Evolutionary conservation across 2,888 invertebrate species (phyloP).

Genomic region (Hipparchia semele): DNA sequence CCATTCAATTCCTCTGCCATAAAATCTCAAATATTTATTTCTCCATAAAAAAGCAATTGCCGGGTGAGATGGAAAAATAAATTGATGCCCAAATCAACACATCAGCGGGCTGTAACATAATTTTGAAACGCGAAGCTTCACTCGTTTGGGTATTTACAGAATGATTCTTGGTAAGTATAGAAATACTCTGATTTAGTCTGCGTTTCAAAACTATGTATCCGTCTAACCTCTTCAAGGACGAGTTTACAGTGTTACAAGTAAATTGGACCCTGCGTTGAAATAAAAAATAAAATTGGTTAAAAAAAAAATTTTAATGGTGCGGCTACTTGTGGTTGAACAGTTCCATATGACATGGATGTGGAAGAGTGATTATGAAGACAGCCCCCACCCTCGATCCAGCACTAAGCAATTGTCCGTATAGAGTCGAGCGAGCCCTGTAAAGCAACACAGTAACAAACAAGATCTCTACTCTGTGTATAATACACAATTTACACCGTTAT

Average conservation of each 20-base stretch:
- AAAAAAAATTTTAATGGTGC: slow-evolving; percentile 57
- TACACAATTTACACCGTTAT: slow-evolving; percentile 32
- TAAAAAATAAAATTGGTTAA: slow-evolving; percentile 29
- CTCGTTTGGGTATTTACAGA: neutral
- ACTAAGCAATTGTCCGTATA: slow-evolving; percentile 52
- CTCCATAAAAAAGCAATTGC: slow-evolving; percentile 14
- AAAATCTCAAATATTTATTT: slow-evolving; percentile 28
- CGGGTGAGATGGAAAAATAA: slow-evolving; percentile 10
- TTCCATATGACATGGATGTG: slow-evolving; percentile 75
- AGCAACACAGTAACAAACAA: slow-evolving; percentile 27
- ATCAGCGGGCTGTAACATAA: neutral
- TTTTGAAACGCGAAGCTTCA: neutral
- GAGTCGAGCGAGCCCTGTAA: slow-evolving; percentile 33
- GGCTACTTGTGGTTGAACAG: slow-evolving; percentile 72
- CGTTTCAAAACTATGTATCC: neutral
- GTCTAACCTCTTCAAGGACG: neutral
- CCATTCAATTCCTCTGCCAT: neutral
- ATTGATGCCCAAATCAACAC: neutral
- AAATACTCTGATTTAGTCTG: neutral
- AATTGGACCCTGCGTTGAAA: slow-evolving; percentile 37
- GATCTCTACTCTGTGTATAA: slow-evolving; percentile 40
- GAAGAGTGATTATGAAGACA: slow-evolving; percentile 73
- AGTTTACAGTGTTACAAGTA: neutral
- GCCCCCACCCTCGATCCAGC: slow-evolving; percentile 45
- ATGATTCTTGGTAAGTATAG: neutral